Evolutionary conservation across 92 coral and sea anemone genomes (phyloP).

Genomic region (Metridium senile): DNA sequence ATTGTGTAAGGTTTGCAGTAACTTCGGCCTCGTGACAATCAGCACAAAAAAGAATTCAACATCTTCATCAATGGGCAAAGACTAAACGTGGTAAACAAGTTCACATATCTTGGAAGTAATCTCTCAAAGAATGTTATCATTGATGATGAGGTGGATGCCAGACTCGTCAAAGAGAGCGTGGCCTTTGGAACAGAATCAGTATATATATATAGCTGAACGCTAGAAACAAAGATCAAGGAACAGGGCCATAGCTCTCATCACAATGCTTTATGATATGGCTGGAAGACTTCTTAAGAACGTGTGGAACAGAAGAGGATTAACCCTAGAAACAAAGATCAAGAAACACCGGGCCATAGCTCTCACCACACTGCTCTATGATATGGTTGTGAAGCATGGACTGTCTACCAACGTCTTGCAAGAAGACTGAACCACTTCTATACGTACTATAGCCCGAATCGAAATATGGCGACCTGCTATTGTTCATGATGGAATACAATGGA

Average conservation of each 20-base stretch:
- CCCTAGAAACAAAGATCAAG: too few species aligned
- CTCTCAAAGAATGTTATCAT: slow-evolving; percentile 30
- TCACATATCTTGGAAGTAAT: slow-evolving; percentile 56
- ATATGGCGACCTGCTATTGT: too few species aligned
- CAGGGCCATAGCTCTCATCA: too few species aligned
- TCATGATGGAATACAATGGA: too few species aligned
- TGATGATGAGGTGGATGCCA: slow-evolving; percentile 33
- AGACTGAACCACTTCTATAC: slow-evolving; percentile 42
- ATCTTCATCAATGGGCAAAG: neutral
- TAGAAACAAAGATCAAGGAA: slow-evolving; percentile 25
- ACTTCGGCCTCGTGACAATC: slow-evolving; percentile 30
- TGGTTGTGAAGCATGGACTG: slow-evolving; percentile 45
- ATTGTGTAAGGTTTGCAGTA: slow-evolving; percentile 10
- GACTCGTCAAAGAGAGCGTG: slow-evolving; percentile 40
- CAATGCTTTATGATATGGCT: too few species aligned
- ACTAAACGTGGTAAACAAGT: slow-evolving; percentile 26
- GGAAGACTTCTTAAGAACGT: too few species aligned
- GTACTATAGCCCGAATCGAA: too few species aligned
- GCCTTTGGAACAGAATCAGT: slow-evolving; percentile 33
- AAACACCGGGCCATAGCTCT: slow-evolving; percentile 29
- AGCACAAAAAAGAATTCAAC: slow-evolving; percentile 25
- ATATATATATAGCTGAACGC: slow-evolving; percentile 31
- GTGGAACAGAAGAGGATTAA: too few species aligned
- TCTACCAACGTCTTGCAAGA: slow-evolving; percentile 40
- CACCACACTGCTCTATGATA: slow-evolving; percentile 38